phyloP scores from a whole-genome alignment of 2,797 vertebrate species.

The Poecilia velifera region DNA sequence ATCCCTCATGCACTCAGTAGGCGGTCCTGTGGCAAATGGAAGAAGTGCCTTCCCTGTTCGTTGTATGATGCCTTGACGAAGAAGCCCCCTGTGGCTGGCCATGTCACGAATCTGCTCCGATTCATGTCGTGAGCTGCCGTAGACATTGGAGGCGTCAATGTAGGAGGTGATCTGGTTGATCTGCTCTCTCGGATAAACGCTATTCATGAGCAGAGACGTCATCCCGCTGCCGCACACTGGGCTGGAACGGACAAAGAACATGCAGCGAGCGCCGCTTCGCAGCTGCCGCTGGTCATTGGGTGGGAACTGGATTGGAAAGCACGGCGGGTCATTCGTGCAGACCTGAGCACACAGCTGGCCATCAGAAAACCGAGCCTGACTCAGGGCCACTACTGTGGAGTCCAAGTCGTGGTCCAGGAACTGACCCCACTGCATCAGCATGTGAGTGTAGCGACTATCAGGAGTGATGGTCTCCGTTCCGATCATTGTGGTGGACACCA shows the following conservation, averaged over 20 bases:
- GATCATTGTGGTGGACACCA: constrained; percentile 92
- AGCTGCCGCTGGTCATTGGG: constrained; percentile 88
- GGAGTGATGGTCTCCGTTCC: constrained; percentile 93
- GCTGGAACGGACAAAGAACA: constrained; percentile 98
- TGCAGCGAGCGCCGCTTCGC: constrained; percentile 89
- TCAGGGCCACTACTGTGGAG: constrained; percentile 92
- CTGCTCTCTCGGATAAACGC: constrained; percentile 95
- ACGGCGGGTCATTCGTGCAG: constrained; percentile 94
- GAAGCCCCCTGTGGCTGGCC: constrained; percentile 94
- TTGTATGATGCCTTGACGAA: constrained; percentile 95
- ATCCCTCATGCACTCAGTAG: constrained; percentile 96
- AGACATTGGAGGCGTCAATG: constrained; percentile 95
- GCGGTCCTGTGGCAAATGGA: constrained; percentile 94
- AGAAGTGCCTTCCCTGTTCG: constrained; percentile 94
- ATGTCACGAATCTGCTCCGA: constrained; percentile 90
- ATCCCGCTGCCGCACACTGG: constrained; percentile 97
- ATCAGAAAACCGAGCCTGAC: constrained; percentile 95
- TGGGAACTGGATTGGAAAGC: constrained; percentile 94
- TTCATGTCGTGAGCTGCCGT: constrained; percentile 92
- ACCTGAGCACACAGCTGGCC: constrained; percentile 91
- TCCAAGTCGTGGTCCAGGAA: constrained; percentile 98
- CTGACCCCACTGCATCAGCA: constrained; percentile 99
- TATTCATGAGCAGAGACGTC: constrained; percentile 98
- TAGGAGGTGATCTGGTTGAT: constrained; percentile 98
- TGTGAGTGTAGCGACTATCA: constrained; percentile 93